Base-by-base conservation (phyloP, 2,797 vertebrate genomes). In the Sarcoramphus papa region DNA sequence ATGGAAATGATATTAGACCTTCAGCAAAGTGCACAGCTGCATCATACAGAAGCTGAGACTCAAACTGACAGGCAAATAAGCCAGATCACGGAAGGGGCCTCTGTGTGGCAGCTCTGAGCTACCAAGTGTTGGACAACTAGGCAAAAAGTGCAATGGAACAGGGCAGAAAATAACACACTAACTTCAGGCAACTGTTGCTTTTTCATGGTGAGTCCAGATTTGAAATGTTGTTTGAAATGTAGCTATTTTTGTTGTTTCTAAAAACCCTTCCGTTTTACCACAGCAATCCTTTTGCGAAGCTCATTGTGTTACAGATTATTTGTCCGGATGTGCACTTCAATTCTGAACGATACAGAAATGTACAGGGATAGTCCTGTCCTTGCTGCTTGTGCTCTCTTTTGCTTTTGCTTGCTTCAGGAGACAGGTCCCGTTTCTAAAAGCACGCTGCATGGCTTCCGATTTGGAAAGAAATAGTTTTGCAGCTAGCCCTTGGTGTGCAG, bases 11-110 rank as follows among this genome's bases (percentile, higher is more conserved):
- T 97, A 95, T 96, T 96, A 97, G 94, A 97, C 97, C 95, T 98
- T 97, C 97, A 97, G 97, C 97, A 97, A 98, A 98, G 97, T 98
- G 98, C 98, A 98, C 98, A 98, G 98, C 99, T 98, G 98, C 99
- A 95, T 97, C 93, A 96, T 87, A 95, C 98, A 98, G 98, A 98
- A 98, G 98, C 98, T 97, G 98, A 98, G 98, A 97, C 98, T 98
- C 97, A 98, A 98, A 97, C 95, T 98, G 98, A 98, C 98, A 98
- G 98, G 98, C 98, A 97, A 98, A 98, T 97, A 97, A 98, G 97
- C 97, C 97, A 96, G 98, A 98, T 97, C 97, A 98, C 97, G 92
- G 91, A 97, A 96, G 96, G 97, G 98, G 97, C 98, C 98, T 98
- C 98, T 98, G 96, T 98, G 98, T 98, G 98, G 97, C 97, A 97